Evolutionary conservation across 2,797 vertebrate species (phyloP).

Genomic region (Amphiprion clarkii): DNA sequence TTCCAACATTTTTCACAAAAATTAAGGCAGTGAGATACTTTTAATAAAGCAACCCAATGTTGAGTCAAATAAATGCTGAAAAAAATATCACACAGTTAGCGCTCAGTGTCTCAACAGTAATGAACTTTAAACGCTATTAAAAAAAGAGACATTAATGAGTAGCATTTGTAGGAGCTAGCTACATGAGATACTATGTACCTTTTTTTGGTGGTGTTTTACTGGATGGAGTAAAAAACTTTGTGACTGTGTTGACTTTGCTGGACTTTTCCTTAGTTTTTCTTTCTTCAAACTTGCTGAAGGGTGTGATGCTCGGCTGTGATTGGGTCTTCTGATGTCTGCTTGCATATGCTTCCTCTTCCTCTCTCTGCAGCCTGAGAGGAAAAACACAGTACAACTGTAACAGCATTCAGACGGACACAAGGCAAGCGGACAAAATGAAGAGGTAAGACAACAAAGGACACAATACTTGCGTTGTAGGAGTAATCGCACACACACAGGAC

Average conservation of each 20-base stretch:
- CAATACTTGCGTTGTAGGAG: not conserved
- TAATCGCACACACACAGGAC: not conserved
- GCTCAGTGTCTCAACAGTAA: not conserved
- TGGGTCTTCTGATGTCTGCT: constrained; percentile 89
- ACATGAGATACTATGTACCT: constrained; percentile 79
- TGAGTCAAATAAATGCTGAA: not conserved
- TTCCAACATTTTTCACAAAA: not conserved
- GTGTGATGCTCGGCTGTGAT: constrained; percentile 84
- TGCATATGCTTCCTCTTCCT: constrained; percentile 94
- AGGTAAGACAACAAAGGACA: not conserved
- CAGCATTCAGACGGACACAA: not conserved
- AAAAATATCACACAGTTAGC: not conserved
- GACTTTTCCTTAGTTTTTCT: constrained; percentile 95
- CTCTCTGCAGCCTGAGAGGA: constrained; percentile 90
- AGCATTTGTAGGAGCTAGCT: too few relatives aligned
- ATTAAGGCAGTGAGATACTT: too few relatives aligned
- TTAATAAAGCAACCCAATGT: too few relatives aligned
- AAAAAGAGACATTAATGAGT: not conserved
- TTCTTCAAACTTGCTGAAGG: constrained; percentile 93
- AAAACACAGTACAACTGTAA: not conserved
- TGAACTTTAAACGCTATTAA: not conserved
- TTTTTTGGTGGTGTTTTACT: constrained; percentile 90
- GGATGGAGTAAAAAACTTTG: constrained; percentile 95
- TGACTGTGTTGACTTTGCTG: constrained; percentile 93
- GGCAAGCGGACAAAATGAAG: not conserved